These are phyloP conservation scores for Antheraea mylitta DNA, from an alignment of 1,140 invertebrate genomes.

Conservation along the genomic window DNA sequence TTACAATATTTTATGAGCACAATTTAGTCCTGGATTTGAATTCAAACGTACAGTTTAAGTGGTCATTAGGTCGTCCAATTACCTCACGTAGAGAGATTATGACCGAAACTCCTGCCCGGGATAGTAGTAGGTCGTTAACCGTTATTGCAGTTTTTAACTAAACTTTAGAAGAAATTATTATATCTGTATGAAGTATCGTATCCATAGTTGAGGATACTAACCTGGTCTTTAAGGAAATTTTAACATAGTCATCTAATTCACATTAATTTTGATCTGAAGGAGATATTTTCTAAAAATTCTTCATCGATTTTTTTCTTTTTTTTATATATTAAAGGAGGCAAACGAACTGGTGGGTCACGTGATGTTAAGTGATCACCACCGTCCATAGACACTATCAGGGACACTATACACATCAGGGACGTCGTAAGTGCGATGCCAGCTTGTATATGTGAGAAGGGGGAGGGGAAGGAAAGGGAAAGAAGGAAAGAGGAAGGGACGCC, in stretches of 20 bases:
- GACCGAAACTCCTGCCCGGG: background rate
- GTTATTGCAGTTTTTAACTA: conserved; percentile 2
- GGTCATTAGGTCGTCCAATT: background rate
- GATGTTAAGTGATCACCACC: no score
- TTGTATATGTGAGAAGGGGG: no score
- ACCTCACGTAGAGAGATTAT: conserved; percentile 4
- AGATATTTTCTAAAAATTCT: no score
- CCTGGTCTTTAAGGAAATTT: background rate
- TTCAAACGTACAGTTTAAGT: conserved; percentile 4
- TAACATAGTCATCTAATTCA: background rate
- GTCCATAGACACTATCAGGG: no score
- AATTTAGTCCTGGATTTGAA: background rate
- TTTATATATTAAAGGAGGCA: no score
- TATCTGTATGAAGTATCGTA: background rate
- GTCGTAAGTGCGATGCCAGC: no score
- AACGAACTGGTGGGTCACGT: no score
- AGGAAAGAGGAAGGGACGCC: no score
- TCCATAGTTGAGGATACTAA: background rate
- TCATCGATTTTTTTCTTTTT: no score
- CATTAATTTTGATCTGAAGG: background rate
- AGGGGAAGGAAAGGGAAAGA: no score
- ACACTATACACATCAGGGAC: no score
- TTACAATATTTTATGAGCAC: background rate
- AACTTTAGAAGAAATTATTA: background rate
- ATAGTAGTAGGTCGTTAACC: background rate